phyloP scores from a whole-genome alignment of 2,888 invertebrate genomes.

The Cactoblastis cactorum region DNA sequence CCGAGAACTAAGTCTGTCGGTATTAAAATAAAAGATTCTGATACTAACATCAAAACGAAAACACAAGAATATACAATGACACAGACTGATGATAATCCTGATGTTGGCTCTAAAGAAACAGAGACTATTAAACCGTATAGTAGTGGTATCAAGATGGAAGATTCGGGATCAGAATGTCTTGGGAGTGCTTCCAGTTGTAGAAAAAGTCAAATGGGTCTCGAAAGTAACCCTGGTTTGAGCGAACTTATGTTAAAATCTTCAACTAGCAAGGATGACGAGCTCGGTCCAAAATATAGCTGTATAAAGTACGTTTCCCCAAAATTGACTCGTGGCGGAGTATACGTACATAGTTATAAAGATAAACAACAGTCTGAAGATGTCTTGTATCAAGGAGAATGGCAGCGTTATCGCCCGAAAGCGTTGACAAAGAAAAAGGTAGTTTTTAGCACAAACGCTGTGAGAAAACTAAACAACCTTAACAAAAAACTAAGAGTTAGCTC shows the following conservation, averaged over 20 bases:
- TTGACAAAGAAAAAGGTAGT: conserved; percentile 30
- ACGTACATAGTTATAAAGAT: conserved; percentile 63
- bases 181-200: conserved; percentile 22
- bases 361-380: conserved; percentile 55
- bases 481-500: conserved; percentile 27
- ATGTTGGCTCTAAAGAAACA: conserved; percentile 25
- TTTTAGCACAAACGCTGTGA: conserved; percentile 24
- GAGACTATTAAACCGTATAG: conserved; percentile 31
- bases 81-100: conserved; percentile 12
- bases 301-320: conserved; percentile 32
- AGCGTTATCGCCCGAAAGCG: conserved; percentile 36
- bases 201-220: conserved; percentile 19
- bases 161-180: conserved; percentile 36
- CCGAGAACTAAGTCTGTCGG: conserved; percentile 36
- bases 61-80: conserved; percentile 31
- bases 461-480: conserved; percentile 25
- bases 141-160: conserved; percentile 32
- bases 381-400: conserved; percentile 67
- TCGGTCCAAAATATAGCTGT: conserved; percentile 21
- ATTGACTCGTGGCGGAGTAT: conserved; percentile 53
- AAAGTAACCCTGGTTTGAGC: conserved; percentile 25
- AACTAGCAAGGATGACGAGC: conserved; percentile 22
- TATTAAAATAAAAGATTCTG: conserved; percentile 49
- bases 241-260: conserved; percentile 26
- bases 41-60: conserved; percentile 21